These are phyloP conservation scores for Nephrocerus scutellatus DNA, from an alignment of 2,888 invertebrate genomes.

Conservation along the genomic window DNA sequence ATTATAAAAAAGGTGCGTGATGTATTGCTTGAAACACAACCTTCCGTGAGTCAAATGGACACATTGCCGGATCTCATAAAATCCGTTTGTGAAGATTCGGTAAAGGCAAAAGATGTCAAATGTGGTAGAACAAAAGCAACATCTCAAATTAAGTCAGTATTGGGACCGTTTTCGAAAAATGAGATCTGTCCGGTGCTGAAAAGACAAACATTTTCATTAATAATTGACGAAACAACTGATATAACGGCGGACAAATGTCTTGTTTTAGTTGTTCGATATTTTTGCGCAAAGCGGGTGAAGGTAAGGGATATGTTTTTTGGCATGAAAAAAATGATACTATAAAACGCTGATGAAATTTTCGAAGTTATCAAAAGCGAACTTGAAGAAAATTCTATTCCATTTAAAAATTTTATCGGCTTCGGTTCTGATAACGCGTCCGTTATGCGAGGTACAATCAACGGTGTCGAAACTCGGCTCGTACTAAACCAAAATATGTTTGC, in stretches of 20 bases:
- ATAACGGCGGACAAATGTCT: too few species aligned
- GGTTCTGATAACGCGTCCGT: slow-evolving; percentile 1
- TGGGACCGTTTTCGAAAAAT: too few species aligned
- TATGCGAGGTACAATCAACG: slow-evolving; percentile 1
- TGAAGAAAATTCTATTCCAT: neutral
- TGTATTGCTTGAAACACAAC: too few species aligned
- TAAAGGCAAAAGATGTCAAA: too few species aligned
- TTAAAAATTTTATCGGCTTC: slow-evolving; percentile 5
- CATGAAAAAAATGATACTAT: slow-evolving; percentile 1
- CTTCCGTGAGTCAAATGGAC: too few species aligned
- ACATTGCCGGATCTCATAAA: neutral
- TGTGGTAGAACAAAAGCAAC: slow-evolving; percentile 3
- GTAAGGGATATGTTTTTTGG: slow-evolving; percentile 4
- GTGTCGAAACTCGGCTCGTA: slow-evolving; percentile 2
- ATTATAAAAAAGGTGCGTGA: too few species aligned
- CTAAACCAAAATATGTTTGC: neutral
- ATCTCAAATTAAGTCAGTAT: slow-evolving; percentile 1
- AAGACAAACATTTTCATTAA: too few species aligned
- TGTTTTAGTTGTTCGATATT: too few species aligned
- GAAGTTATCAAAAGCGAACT: slow-evolving; percentile 1
- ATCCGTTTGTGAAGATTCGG: neutral
- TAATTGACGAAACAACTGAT: too few species aligned
- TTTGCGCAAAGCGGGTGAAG: neutral
- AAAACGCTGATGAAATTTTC: slow-evolving; percentile 1
- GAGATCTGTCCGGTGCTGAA: neutral